A percentile compares a stretch with the other conserved stretches of the same genome.
Conservation (phyloP, 2,888 invertebrate species). For the Drosophila kanekoi region DNA sequence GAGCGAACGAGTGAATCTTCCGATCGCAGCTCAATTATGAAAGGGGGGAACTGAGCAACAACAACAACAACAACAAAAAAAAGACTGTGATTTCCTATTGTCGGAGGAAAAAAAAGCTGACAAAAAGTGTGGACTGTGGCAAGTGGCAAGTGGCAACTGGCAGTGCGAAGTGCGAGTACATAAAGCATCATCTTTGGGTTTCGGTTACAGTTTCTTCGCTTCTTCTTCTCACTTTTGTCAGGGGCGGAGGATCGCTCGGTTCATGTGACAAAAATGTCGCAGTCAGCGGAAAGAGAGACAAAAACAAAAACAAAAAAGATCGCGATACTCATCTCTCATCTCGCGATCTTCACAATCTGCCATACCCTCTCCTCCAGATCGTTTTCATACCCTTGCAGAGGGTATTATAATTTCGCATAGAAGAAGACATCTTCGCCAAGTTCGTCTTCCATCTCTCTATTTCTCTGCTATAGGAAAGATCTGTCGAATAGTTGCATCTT, state of each 20-base stretch:
- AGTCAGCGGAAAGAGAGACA: slow-evolving; percentile 68
- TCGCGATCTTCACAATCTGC: slow-evolving; percentile 49
- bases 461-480: too few relatives aligned
- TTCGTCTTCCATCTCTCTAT: too few relatives aligned
- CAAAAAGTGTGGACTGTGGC: slow-evolving; percentile 24
- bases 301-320: slow-evolving; percentile 35
- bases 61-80: too few relatives aligned
- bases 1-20: slow-evolving; percentile 32
- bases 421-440: too few relatives aligned
- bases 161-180: slow-evolving; percentile 62
- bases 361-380: slow-evolving; percentile 4
- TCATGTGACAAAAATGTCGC: slow-evolving; percentile 82
- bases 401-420: too few relatives aligned
- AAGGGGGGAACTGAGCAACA: too few relatives aligned
- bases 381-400: too few relatives aligned
- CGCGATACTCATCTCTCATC: slow-evolving; percentile 46
- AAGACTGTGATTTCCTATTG: slow-evolving; percentile 35
- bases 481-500: too few relatives aligned
- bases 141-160: slow-evolving; percentile 12
- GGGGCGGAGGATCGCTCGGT: slow-evolving; percentile 52
- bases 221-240: not conserved
- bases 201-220: slow-evolving; percentile 33
- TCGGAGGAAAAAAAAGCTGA: slow-evolving; percentile 42
- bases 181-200: slow-evolving; percentile 66
- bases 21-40: slow-evolving; percentile 46